phyloP scores from a whole-genome alignment of 1,140 invertebrate genomes.

The Amphibalanus amphitrite region DNA sequence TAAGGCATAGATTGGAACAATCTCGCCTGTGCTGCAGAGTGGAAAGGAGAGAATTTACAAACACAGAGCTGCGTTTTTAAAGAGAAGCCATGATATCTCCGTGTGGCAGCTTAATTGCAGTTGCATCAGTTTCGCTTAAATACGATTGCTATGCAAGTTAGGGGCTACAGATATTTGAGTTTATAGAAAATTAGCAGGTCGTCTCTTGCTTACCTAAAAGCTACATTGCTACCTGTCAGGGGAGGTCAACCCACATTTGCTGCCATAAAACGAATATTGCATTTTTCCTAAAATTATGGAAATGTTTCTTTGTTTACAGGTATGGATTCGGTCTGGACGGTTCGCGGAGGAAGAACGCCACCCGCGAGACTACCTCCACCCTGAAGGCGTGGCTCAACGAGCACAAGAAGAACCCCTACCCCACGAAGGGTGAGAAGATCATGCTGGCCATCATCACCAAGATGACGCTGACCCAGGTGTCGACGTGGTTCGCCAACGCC shows the following conservation, averaged over 20 bases:
- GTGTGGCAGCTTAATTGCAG: background rate
- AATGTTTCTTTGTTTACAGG: conserved; percentile 25
- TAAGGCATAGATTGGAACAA: conserved; percentile 8
- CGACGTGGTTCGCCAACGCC: conserved; percentile 34
- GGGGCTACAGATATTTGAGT: too few species aligned
- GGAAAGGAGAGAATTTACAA: background rate
- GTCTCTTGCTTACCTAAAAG: too few species aligned
- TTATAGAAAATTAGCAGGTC: too few species aligned
- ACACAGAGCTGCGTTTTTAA: background rate
- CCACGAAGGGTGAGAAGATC: conserved; percentile 25
- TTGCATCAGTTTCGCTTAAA: background rate
- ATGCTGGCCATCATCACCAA: conserved; percentile 25
- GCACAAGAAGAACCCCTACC: conserved; percentile 25
- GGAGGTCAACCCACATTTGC: too few species aligned
- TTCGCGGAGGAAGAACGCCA: conserved; percentile 21
- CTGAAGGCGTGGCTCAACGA: conserved; percentile 25
- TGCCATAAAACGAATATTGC: too few species aligned
- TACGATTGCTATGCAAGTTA: too few species aligned
- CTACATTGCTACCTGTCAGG: too few species aligned
- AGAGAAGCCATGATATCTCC: background rate
- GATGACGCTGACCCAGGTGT: conserved; percentile 25
- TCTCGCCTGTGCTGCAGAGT: conserved; percentile 3
- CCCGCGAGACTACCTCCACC: conserved; percentile 21
- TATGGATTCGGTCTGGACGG: conserved; percentile 19
- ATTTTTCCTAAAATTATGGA: too few species aligned